Evolutionary conservation across 2,797 vertebrate genomes (phyloP).

Genomic region (Cryptoprocta ferox): DNA sequence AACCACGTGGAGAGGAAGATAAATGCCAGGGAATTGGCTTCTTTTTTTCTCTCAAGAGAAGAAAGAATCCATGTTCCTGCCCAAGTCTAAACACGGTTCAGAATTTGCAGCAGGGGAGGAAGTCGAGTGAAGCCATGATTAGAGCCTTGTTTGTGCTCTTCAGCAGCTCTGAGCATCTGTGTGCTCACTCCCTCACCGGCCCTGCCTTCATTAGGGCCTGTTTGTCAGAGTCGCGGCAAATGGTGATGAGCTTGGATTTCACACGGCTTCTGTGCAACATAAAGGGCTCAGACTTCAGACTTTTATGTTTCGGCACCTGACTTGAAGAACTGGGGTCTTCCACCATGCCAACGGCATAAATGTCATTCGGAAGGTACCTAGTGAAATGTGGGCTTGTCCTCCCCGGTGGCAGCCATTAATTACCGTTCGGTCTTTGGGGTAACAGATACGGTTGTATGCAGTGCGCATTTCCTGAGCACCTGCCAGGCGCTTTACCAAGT

Average conservation of each 20-base stretch:
- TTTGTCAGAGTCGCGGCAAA: conserved; percentile 36
- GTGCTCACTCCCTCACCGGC: not conserved
- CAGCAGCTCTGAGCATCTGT: conserved; percentile 62
- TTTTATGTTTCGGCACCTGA: conserved; percentile 39
- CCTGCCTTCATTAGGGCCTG: conserved; percentile 71
- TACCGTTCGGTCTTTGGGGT: conserved; percentile 4
- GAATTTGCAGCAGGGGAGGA: conserved; percentile 66
- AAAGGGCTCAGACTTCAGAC: conserved; percentile 9
- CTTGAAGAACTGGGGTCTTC: conserved; percentile 35
- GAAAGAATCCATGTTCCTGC: conserved; percentile 55
- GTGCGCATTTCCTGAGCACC: conserved; percentile 36
- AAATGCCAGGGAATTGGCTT: not conserved
- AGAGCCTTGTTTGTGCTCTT: conserved; percentile 54
- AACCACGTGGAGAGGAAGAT: not conserved
- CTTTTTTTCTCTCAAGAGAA: not conserved
- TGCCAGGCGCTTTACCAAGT: conserved; percentile 7
- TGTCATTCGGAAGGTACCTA: conserved; percentile 52
- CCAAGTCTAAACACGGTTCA: conserved; percentile 58
- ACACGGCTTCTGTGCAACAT: not conserved
- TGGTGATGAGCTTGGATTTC: conserved; percentile 17
- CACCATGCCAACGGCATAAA: not conserved
- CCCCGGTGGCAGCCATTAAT: conserved; percentile 34
- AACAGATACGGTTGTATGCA: not conserved
- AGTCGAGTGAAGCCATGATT: conserved; percentile 61
- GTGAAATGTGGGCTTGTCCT: not conserved